Evolutionary conservation across 2,888 invertebrate species (phyloP).

Genomic region (Panzeria rudis): DNA sequence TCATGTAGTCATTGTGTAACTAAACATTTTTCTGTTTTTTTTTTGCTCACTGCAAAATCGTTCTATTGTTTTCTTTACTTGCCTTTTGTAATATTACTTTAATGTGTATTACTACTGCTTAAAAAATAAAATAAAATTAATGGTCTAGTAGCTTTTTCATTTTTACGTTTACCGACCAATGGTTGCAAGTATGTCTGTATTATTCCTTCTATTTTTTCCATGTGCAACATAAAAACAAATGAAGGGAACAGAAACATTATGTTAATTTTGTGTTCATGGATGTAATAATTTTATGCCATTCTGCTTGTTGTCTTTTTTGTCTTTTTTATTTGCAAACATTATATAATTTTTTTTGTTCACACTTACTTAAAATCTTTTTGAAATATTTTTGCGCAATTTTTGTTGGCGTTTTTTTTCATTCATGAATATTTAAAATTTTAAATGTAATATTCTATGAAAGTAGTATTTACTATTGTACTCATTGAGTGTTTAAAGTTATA

Average conservation of each 20-base stretch:
- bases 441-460: constrained; percentile 16
- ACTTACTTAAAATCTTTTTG: constrained; percentile 26
- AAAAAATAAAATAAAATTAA: constrained; percentile 51
- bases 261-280: constrained; percentile 52
- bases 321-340: constrained; percentile 14
- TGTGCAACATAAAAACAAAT: constrained; percentile 34
- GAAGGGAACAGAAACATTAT: constrained; percentile 30
- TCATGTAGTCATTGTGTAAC: too few species aligned
- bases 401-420: background rate
- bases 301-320: constrained; percentile 34
- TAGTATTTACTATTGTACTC: constrained; percentile 16
- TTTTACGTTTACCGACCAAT: constrained; percentile 15
- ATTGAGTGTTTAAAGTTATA: constrained; percentile 35
- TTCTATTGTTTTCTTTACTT: constrained; percentile 8
- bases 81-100: background rate
- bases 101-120: background rate
- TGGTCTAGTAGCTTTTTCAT: constrained; percentile 39
- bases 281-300: constrained; percentile 53
- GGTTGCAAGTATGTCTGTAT: background rate
- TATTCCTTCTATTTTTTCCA: background rate
- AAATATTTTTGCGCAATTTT: constrained; percentile 26
- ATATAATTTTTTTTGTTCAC: constrained; percentile 25
- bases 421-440: constrained; percentile 52
- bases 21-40: background rate
- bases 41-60: background rate